Evolutionary conservation across 2,797 vertebrate genomes (phyloP), one percentile per base, ranked within the genome.

Genomic region (Acanthopagrus latus): DNA sequence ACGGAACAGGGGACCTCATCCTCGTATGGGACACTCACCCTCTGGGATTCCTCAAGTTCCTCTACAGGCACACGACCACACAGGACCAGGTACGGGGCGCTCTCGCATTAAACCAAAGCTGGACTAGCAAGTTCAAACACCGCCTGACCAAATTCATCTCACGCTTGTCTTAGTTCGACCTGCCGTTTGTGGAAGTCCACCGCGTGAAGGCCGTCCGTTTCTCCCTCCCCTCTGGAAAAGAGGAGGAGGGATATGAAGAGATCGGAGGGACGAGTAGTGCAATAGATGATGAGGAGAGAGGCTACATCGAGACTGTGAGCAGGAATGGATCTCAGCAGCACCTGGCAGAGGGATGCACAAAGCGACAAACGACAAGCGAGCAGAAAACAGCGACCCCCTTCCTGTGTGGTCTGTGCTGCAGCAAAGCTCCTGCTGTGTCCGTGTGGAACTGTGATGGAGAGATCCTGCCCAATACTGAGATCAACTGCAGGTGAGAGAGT

Each of bases 391-490:
- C 44, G 0, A 55, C 9, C 18, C 62, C 89, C 23, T 74, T 94
- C 38, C 67, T 95, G 38, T 94, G 93, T 54, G 92, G 93, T 1
- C 54, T 91, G 20, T 95, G 93, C 84, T 95, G 95, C 82, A 88
- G 78, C 9, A 92, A 93, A 79, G 54, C 82, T 57, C 93, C 94
- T 0, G 46, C 90, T 4, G 91, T 78, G 29, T 96, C 95, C 0
- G 94, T 95, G 86, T 97, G 96, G 96, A 97, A 96, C 92, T 97
- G 96, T 14, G 96, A 97, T 14, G 96, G 96, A 60, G 96, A 97
- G 88, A 91, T 96, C 51, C 88, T 97, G 64, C 85, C 94, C 4
- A 87, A 90, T 57, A 89, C 93, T 0, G 83, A 96, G 41, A 93
- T 97, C 73, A 84, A 86, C 54, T 93, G 94, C 94, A 95, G 92